Conservation (phyloP, 2,113 vertebrate genomes). For the Phalacrocorax pelagicus region DNA sequence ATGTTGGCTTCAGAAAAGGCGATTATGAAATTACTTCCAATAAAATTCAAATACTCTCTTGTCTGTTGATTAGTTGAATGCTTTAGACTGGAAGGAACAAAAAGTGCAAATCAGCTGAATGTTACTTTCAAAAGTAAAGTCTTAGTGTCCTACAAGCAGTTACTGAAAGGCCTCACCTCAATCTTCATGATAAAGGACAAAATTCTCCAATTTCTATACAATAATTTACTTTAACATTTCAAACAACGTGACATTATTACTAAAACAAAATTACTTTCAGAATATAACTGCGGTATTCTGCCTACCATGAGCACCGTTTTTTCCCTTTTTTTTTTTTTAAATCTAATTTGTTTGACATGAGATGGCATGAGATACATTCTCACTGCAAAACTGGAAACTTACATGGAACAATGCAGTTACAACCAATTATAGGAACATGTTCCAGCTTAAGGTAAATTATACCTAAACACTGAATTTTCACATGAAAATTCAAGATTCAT, state of each 20-base stretch:
- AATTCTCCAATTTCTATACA: conserved; percentile 34
- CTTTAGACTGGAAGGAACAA: conserved; percentile 61
- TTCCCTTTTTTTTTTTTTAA: background rate
- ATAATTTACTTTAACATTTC: conserved; percentile 49
- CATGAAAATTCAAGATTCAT: background rate
- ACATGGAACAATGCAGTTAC: conserved; percentile 34
- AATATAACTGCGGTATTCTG: conserved; percentile 38
- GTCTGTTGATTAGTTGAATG: conserved; percentile 67
- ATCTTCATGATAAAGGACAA: conserved; percentile 51
- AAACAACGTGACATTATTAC: conserved; percentile 41
- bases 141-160: conserved; percentile 59
- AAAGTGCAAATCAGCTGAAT: conserved; percentile 62
- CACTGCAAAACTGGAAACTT: conserved; percentile 36
- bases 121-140: conserved; percentile 46
- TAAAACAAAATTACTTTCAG: conserved; percentile 43
- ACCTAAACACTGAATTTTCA: background rate
- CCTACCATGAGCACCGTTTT: conserved; percentile 16
- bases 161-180: conserved; percentile 59
- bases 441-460: background rate
- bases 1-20: conserved; percentile 68
- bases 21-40: conserved; percentile 62
- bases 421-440: conserved; percentile 59
- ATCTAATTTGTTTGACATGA: conserved; percentile 38
- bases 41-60: conserved; percentile 50
- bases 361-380: conserved; percentile 46